Percentiles rank a stretch among this genome's conserved stretches.
Evolutionary conservation across 1,140 invertebrate genomes (phyloP).

Genomic region (Phthorimaea operculella): DNA sequence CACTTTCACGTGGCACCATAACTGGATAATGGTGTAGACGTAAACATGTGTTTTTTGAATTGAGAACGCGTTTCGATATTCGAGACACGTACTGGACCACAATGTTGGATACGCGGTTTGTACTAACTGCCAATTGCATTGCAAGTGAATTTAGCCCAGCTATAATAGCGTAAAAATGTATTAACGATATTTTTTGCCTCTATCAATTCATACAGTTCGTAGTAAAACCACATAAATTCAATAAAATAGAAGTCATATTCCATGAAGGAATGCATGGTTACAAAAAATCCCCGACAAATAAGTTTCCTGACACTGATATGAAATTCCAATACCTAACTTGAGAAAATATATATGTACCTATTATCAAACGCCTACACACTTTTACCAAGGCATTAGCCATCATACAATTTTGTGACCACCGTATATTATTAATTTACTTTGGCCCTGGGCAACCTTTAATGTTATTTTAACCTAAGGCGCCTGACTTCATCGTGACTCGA

Average conservation of each 20-base stretch:
- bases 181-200: background rate
- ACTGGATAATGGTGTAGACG: constrained; percentile 6
- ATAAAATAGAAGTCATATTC: too few relatives aligned
- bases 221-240: background rate
- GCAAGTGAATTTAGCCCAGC: too few relatives aligned
- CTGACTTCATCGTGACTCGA: constrained; percentile 22
- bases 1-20: constrained; percentile 13
- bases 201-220: background rate
- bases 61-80: constrained; percentile 1
- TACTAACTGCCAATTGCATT: background rate
- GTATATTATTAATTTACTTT: constrained; percentile 32
- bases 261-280: constrained; percentile 15
- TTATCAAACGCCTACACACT: constrained; percentile 26
- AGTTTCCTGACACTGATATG: too few relatives aligned
- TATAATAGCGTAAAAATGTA: too few relatives aligned
- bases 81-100: background rate
- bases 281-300: too few relatives aligned
- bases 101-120: background rate
- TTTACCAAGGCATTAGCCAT: constrained; percentile 30
- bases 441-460: constrained; percentile 18
- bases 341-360: too few relatives aligned
- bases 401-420: constrained; percentile 23
- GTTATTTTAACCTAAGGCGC: constrained; percentile 22
- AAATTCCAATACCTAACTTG: too few relatives aligned
- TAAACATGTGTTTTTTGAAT: constrained; percentile 13